phyloP scores from a whole-genome alignment of 2,113 vertebrate genomes.

The Malurus alboscapulatus region DNA sequence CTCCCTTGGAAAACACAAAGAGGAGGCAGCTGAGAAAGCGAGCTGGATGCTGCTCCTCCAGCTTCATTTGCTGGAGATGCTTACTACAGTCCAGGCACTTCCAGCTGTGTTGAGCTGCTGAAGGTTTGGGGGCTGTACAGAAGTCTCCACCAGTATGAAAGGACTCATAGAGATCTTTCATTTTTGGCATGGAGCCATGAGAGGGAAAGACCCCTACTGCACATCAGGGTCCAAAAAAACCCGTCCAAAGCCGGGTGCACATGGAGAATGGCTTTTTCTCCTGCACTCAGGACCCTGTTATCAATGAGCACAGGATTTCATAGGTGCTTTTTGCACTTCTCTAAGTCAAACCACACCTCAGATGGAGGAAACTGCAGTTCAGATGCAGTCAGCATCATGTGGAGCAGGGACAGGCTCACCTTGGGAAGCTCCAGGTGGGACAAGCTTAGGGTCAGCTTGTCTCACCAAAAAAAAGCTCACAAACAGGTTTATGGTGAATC shows the following conservation, averaged over 20 bases:
- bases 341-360: not conserved
- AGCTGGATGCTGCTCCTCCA: slow-evolving; percentile 5
- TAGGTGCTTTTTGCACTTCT: not conserved
- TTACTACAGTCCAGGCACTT: not conserved
- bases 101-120: not conserved
- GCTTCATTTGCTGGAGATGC: not conserved
- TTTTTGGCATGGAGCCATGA: not conserved
- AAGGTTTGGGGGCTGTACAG: not conserved
- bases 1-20: slow-evolving; percentile 42
- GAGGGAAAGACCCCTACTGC: not conserved
- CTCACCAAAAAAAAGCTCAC: not conserved
- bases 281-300: accelerated
- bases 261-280: not conserved
- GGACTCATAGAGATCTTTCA: not conserved
- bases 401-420: not conserved
- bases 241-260: not conserved
- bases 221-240: not conserved
- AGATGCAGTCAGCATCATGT: not conserved
- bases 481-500: not conserved
- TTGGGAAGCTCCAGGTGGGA: not conserved
- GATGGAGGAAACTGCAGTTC: not conserved
- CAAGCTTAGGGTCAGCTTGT: not conserved
- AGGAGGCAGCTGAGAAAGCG: slow-evolving; percentile 27
- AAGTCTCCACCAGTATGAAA: not conserved
- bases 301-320: not conserved